Evolutionary conservation across 2,888 invertebrate genomes (phyloP), one percentile per base, ranked within the genome.

Genomic region (Brachycybe producta): DNA sequence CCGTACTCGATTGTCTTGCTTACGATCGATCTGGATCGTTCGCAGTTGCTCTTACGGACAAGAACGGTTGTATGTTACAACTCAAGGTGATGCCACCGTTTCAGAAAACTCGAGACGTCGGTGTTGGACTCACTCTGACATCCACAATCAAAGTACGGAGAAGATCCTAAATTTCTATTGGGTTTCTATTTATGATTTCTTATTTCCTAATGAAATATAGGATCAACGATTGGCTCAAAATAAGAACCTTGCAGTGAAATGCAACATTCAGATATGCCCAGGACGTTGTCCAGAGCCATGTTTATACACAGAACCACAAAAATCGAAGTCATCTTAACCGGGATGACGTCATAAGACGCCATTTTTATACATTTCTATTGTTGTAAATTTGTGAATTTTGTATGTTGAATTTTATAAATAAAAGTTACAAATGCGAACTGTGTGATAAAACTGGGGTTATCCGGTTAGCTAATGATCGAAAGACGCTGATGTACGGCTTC

Each of bases 61-160:
- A 45, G n/a, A 45, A 45, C 23, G 45, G 45, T 13, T 45, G 45
- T 15, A 32, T 45, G 34, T n/a, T 45, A 7, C 45, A 45, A 34
- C n/a, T 45, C 8, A 45, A 23, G 21, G 21, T 45, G 34, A 32
- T 45, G 32, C 45, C 45, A 45, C 45, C 45, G 4, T 45, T 45
- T 28, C 19, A 45, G 45, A 45, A 45, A 19, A 21, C 35, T 34
- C n/a, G 45, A 45, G 35, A 17, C n/a, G 1, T 35, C 4, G 45
- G 45, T 17, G 19, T 11, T 17, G 26, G 28, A 13, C 28, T 45
- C 13, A 45, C 45, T 2, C 45, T 45, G 7, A 21, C 32, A 11
- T 45, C 45, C 32, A 45, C 45, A 13, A 28, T 45, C 19, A 45
- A 35, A 24, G 45, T 45, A 27, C 13, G 30, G 19, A 5, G 21